Percentiles rank a stretch among this genome's conserved stretches.
Evolutionary conservation across 2,797 vertebrate species (phyloP).

Genomic region (Acestrorhynchus altus): DNA sequence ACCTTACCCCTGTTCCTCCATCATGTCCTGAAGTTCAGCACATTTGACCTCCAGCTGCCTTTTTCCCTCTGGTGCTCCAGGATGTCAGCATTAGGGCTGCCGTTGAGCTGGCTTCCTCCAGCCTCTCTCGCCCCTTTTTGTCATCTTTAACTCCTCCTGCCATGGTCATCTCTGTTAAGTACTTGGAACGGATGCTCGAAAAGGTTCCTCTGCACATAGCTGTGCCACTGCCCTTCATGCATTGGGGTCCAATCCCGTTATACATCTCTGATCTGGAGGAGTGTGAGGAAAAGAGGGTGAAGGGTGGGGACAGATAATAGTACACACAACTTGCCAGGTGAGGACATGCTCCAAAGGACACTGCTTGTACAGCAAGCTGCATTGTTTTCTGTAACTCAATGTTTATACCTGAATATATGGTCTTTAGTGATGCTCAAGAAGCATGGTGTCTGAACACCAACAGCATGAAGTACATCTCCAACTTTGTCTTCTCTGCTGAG

Average conservation of each 20-base stretch:
- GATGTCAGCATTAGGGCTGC: conserved; percentile 92
- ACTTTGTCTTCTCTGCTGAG: no score
- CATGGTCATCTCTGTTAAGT: conserved; percentile 84
- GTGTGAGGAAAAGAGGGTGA: neutral
- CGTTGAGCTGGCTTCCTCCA: conserved; percentile 89
- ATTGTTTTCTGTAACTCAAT: neutral
- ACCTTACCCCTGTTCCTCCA: conserved; percentile 93
- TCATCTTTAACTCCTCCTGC: conserved; percentile 82
- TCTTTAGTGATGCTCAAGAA: no score
- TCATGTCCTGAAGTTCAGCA: conserved; percentile 94
- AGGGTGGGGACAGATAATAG: no score
- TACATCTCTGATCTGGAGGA: conserved; percentile 81
- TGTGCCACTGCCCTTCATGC: conserved; percentile 95
- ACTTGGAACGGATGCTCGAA: conserved; percentile 87
- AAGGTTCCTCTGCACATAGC: conserved; percentile 95
- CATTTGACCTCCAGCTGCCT: conserved; percentile 94
- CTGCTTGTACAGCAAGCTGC: no score
- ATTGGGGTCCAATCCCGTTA: conserved; percentile 93
- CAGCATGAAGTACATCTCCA: no score
- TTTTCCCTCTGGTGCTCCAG: conserved; percentile 94
- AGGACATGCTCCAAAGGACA: neutral
- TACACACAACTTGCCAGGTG: neutral
- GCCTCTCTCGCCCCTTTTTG: conserved; percentile 85
- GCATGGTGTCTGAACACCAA: no score
- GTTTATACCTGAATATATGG: neutral